These are phyloP conservation scores for Ara ararauna DNA, from an alignment of 2,797 vertebrate genomes.

Conservation along the genomic window DNA sequence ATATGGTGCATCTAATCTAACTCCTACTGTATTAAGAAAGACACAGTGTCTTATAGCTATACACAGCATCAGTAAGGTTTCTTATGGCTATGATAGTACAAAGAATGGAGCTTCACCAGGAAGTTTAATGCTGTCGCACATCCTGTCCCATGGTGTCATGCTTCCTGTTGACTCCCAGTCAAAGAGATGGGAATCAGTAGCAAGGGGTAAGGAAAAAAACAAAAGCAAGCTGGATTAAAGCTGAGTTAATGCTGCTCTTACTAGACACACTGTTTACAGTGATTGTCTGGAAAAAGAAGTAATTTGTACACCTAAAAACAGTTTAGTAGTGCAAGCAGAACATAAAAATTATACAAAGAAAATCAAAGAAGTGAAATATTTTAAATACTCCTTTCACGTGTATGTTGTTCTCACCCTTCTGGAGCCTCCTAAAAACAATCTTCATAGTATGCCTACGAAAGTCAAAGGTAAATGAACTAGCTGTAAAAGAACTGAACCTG, in stretches of 20 bases:
- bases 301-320: neutral
- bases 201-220: neutral
- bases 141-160: slow-evolving; percentile 31
- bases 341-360: neutral
- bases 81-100: neutral
- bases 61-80: neutral
- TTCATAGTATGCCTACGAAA: neutral
- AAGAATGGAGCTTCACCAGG: slow-evolving; percentile 44
- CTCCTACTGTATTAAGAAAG: neutral
- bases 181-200: neutral
- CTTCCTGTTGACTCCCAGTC: slow-evolving; percentile 60
- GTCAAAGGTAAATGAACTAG: neutral
- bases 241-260: neutral
- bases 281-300: neutral
- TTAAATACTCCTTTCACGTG: neutral
- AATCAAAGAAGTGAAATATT: neutral
- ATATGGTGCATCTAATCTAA: neutral
- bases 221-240: neutral
- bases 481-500: neutral
- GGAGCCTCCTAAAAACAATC: neutral
- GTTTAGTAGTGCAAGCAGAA: neutral
- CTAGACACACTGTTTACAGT: neutral
- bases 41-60: neutral
- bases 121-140: slow-evolving; percentile 37
- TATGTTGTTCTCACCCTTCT: neutral